phyloP scores from a whole-genome alignment of 2,113 vertebrate species.

The Climacteris rufus region DNA sequence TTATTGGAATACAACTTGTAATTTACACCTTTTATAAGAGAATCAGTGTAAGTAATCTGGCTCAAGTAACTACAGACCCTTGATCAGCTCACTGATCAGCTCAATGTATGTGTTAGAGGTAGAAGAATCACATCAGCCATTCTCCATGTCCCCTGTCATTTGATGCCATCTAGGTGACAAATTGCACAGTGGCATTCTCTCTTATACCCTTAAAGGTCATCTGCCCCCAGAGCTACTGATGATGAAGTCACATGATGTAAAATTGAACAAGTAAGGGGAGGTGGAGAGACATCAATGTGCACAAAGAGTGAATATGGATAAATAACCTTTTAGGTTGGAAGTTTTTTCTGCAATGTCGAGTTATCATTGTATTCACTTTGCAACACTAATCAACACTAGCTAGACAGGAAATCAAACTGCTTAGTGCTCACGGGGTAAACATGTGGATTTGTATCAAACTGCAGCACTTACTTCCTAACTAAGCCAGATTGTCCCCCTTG shows the following conservation, averaged over 20 bases:
- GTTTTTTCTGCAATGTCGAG: background rate
- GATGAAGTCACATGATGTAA: background rate
- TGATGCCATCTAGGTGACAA: background rate
- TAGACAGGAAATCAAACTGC: slow-evolving; percentile 65
- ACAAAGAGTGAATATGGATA: background rate
- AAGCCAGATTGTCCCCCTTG: slow-evolving; percentile 51
- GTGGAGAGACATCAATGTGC: background rate
- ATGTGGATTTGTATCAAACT: slow-evolving; percentile 58
- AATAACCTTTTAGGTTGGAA: background rate
- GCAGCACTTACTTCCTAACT: slow-evolving; percentile 28
- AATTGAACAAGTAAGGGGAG: background rate
- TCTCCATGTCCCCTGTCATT: background rate
- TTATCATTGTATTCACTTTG: slow-evolving; percentile 34
- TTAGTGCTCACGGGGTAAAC: slow-evolving; percentile 68
- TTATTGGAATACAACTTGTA: background rate
- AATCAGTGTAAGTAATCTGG: background rate
- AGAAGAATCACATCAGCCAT: background rate
- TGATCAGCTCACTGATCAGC: rapidly evolving
- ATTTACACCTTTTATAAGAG: background rate
- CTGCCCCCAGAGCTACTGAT: background rate
- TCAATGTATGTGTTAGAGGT: rapidly evolving
- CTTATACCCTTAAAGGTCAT: background rate
- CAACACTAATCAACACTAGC: slow-evolving; percentile 51
- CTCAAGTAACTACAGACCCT: background rate
- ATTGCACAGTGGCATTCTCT: background rate